Evolutionary conservation across 2,113 vertebrate species (phyloP).

Genomic region (Pimephales promelas): DNA sequence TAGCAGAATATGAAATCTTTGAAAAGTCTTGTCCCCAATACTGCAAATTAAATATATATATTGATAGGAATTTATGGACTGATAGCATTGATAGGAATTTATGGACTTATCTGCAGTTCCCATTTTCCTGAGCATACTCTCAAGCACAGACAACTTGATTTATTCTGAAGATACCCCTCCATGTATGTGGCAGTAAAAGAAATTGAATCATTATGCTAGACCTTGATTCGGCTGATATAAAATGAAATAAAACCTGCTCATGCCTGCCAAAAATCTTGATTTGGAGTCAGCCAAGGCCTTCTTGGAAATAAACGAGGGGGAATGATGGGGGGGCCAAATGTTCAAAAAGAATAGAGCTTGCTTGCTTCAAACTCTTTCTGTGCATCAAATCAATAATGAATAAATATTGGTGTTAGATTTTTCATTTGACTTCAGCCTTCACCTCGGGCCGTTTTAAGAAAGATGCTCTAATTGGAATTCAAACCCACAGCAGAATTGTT

Average conservation of each 20-base stretch:
- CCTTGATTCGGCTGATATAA: constrained; percentile 38
- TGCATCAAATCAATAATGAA: constrained; percentile 47
- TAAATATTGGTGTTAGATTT: constrained; percentile 49
- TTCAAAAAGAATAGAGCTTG: constrained; percentile 27
- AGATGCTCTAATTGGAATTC: constrained; percentile 43
- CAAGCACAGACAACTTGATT: constrained; percentile 29
- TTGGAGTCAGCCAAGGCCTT: constrained; percentile 29
- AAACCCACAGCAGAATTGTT: constrained; percentile 36
- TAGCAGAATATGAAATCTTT: background rate
- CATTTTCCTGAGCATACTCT: background rate
- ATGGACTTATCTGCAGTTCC: constrained; percentile 16
- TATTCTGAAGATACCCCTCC: constrained; percentile 24
- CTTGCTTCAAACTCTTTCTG: constrained; percentile 38
- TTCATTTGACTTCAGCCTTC: constrained; percentile 28
- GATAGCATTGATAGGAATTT: constrained; percentile 6
- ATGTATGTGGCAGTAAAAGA: constrained; percentile 26
- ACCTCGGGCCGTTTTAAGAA: constrained; percentile 35
- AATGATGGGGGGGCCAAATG: background rate
- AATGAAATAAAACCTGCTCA: constrained; percentile 30
- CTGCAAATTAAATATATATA: background rate
- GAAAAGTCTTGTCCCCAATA: background rate
- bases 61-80: constrained; percentile 20
- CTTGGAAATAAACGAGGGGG: background rate
- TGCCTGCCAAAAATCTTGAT: constrained; percentile 24
- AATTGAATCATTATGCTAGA: constrained; percentile 49